Base-by-base conservation (phyloP, 2,113 vertebrate species). In the Anolis sagrei region DNA sequence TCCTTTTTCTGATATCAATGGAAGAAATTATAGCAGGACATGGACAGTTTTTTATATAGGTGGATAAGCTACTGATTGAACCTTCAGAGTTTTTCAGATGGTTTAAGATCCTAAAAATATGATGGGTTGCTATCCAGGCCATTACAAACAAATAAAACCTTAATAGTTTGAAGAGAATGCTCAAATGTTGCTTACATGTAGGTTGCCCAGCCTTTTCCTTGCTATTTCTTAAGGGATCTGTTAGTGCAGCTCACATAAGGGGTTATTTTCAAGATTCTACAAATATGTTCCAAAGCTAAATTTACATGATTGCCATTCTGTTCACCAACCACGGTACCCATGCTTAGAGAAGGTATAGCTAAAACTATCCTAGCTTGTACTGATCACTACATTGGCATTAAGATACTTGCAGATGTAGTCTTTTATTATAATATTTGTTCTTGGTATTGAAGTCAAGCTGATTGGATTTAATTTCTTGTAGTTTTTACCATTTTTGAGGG, bases 91-190 rank as follows among this genome's bases (percentile, higher is more conserved):
- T 73, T 74, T 79, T 14, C 4, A 34, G 77, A n/a, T 86, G 23
- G 7, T 49, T 86, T 80, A 74, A 29, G 80, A 86, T 68, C 16
- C n/a, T 29, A 19, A 27, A 21, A 49, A 74, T 18, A 69, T 34
- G 77, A 74, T 32, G 44, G 54, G 54, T 8, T 48, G 54, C 70
- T 83, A 18, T 16, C 25, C 51, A 39, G 7, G 64, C 77, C 70
- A 32, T 61, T 48, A 13, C 69, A 64, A 74, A 80, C 69, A 49
- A 74, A 48, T 74, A 39, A 23, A 29, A 86, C 29, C 68, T 78
- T 86, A 80, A 86, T 80, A 44, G 54, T 77, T 74, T 75, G 81
- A 83, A 75, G 73, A 69, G 49, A 80, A 86, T 62, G 84, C 68
- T 85, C 76, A 51, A 66, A 74, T 49, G 68, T 68, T 86, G 75